phyloP scores from a whole-genome alignment of 2,797 vertebrate genomes.

The Acridotheres tristis region DNA sequence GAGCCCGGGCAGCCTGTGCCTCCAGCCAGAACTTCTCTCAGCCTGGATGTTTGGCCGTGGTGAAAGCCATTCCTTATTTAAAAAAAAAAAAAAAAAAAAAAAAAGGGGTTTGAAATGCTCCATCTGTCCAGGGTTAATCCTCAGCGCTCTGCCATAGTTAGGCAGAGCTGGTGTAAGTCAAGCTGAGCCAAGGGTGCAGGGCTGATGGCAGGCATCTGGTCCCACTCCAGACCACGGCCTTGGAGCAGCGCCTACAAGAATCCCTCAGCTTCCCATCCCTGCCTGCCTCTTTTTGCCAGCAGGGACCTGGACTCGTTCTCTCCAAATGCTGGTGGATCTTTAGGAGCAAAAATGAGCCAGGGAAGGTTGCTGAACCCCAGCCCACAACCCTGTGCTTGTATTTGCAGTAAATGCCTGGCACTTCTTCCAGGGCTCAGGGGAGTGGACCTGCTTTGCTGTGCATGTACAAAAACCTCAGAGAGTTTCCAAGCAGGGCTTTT shows the following conservation, averaged over 20 bases:
- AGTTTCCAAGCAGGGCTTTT: not conserved
- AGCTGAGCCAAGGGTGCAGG: not conserved
- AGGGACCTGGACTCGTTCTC: not conserved
- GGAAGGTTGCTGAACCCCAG: not conserved
- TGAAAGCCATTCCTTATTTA: not conserved
- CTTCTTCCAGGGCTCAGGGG: not conserved
- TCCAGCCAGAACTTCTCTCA: not conserved
- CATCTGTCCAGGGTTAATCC: not conserved
- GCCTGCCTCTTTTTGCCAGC: not conserved
- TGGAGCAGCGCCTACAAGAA: not conserved
- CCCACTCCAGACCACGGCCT: not conserved
- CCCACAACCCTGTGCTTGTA: accelerated
- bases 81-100: not conserved
- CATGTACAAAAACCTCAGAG: not conserved
- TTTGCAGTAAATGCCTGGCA: not conserved
- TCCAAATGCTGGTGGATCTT: not conserved
- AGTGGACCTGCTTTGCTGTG: not conserved
- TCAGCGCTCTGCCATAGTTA: not conserved
- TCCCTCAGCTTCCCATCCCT: not conserved
- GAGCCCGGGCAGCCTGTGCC: not conserved
- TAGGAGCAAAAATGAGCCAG: not conserved
- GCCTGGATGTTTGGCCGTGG: not conserved
- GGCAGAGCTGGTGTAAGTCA: not conserved
- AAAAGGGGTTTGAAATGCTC: not conserved
- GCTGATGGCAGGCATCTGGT: not conserved